These are phyloP conservation scores for Ochotona curzoniae DNA, from an alignment of 2,113 vertebrate genomes.

Conservation along the genomic window DNA sequence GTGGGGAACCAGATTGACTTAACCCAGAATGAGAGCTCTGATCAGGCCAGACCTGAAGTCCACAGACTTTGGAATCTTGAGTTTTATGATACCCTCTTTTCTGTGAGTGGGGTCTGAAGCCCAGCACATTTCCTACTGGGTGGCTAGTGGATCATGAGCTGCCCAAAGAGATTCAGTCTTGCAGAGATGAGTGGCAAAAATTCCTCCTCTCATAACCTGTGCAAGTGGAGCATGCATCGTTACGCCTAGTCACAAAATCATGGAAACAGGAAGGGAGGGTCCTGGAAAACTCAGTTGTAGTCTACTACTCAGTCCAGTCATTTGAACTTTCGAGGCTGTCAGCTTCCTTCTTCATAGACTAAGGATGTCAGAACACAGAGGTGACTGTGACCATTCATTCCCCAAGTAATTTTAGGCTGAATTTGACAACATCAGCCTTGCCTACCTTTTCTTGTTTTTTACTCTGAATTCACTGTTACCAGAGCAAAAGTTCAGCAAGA, in stretches of 20 bases:
- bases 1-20: background rate
- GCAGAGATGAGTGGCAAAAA: background rate
- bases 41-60: conserved; percentile 15
- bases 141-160: background rate
- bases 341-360: conserved; percentile 61
- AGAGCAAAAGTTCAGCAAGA: background rate
- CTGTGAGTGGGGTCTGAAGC: background rate
- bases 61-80: background rate
- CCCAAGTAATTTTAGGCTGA: conserved; percentile 11
- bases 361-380: conserved; percentile 30
- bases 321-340: conserved; percentile 25
- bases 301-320: background rate
- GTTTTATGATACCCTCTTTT: background rate
- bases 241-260: background rate
- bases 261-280: conserved; percentile 11
- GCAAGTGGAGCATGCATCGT: background rate
- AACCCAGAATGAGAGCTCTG: background rate
- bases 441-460: background rate
- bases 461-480: background rate
- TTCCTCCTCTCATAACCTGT: background rate
- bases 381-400: conserved; percentile 19
- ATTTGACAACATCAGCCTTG: background rate
- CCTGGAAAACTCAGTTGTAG: background rate
- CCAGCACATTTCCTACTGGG: background rate
- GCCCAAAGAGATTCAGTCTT: conserved; percentile 23